phyloP scores from a whole-genome alignment of 2,113 vertebrate genomes.

The Ailuropoda melanoleuca region DNA sequence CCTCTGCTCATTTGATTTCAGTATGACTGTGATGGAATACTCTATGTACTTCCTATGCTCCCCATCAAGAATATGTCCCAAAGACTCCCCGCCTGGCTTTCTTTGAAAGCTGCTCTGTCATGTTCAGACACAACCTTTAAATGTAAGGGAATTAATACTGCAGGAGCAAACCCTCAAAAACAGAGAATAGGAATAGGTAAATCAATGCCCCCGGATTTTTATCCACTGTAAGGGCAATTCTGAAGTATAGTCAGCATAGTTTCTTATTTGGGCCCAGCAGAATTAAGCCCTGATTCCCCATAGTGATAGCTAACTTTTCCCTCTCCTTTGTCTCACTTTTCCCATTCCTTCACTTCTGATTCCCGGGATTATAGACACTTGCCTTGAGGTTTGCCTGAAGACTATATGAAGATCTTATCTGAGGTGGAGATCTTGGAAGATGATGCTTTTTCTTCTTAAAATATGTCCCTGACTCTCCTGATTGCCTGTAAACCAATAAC shows the following conservation, averaged over 20 bases:
- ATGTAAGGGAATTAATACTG: not conserved
- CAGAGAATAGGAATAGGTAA: not conserved
- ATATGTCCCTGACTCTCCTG: not conserved
- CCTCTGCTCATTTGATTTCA: not conserved
- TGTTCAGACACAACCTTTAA: not conserved
- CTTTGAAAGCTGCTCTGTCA: not conserved
- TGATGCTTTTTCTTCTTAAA: not conserved
- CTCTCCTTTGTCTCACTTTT: not conserved
- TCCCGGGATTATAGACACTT: not conserved
- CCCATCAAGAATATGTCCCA: not conserved
- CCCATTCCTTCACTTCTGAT: not conserved
- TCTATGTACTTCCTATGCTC: not conserved
- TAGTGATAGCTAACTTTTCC: not conserved
- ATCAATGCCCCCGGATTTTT: not conserved
- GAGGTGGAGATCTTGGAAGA: not conserved
- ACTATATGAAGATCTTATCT: not conserved
- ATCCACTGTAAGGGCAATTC: not conserved
- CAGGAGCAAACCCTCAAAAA: not conserved
- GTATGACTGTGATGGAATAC: not conserved
- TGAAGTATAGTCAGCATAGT: not conserved
- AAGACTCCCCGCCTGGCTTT: not conserved
- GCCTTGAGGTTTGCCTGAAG: not conserved
- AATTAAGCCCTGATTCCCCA: not conserved
- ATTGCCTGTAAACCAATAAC: not conserved
- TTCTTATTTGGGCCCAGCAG: not conserved